Evolutionary conservation across 2,113 vertebrate genomes (phyloP), one percentile per base, ranked within the genome.

Genomic region (Psammodynastes pulverulentus): DNA sequence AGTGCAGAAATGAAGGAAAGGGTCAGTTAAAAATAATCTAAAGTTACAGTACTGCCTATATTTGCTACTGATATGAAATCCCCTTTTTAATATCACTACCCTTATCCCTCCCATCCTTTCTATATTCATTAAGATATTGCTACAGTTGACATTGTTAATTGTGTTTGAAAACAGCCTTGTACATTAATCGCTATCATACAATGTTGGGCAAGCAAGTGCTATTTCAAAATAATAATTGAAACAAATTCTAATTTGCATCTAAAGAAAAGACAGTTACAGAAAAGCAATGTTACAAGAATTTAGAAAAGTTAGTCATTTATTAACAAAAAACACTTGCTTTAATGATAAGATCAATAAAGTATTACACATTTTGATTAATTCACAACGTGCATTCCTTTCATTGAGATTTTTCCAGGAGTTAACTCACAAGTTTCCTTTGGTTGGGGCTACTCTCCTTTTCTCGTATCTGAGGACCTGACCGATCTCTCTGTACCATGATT

Each of bases 401-500:
- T 7, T 3, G 46, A 1, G 84, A 90, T 34, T 51, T 91, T 53
- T 88, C 24, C 48, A 92, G 0, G 48, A 4, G 0, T 39, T 87
- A 94, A 98, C 99, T 98, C 93, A 99, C 99, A 95, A 98, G 98
- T 94, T 99, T 99, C 96, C 98, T 99, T 95, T 98, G 99, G 97
- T 97, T 98, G n/a, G 98, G 96, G 8, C 96, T 97, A 21, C 96
- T 97, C 89, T 99, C 98, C 96, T 99, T 99, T 87, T 99, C 99
- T 94, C 98, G 98, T 95, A 99, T 98, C 97, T 99, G 99, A 3
- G 99, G 99, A 67, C 99, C 99, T 23, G 99, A 99, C 23, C 99
- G 98, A 96, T 99, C 99, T 95, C 99, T 98, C 93, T 99, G 99
- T 95, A 99, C 96, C 99, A 99, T 99, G 95, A 99, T 99, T 88